Evolutionary conservation across 2,113 vertebrate genomes (phyloP).

Genomic region (Triplophysa rosa): DNA sequence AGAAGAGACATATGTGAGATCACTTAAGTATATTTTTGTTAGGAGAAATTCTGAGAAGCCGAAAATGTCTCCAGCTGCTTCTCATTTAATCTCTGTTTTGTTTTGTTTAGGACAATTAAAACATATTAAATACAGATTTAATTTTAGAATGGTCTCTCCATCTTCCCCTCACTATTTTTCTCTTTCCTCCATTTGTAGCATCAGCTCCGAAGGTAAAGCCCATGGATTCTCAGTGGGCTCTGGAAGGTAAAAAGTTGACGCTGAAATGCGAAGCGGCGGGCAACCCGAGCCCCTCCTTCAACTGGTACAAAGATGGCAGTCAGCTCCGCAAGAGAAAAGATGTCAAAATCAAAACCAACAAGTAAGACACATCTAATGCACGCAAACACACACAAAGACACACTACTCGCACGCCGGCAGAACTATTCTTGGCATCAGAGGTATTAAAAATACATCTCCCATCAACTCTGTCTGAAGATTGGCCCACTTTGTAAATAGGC

Average conservation of each 20-base stretch:
- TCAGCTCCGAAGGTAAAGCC: constrained; percentile 88
- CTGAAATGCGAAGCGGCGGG: constrained; percentile 93
- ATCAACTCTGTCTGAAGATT: constrained; percentile 40
- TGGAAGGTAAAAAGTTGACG: constrained; percentile 88
- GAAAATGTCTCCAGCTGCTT: too few relatives aligned
- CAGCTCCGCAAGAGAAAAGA: constrained; percentile 93
- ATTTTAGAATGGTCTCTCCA: neutral
- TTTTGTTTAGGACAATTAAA: neutral
- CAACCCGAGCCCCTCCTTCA: constrained; percentile 90
- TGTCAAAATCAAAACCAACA: constrained; percentile 94
- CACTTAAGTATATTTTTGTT: too few relatives aligned
- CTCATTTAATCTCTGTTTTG: neutral
- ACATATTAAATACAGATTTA: neutral
- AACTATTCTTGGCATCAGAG: constrained; percentile 48
- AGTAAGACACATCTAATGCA: constrained; percentile 76
- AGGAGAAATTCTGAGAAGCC: too few relatives aligned
- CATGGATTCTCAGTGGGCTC: constrained; percentile 86
- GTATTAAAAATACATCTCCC: constrained; percentile 49
- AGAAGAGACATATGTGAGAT: neutral
- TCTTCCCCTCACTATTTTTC: constrained; percentile 21
- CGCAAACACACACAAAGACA: constrained; percentile 16
- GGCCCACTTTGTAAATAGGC: constrained; percentile 51
- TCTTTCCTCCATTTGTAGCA: constrained; percentile 69
- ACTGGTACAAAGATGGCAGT: constrained; percentile 94
- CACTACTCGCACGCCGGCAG: constrained; percentile 11